These are phyloP conservation scores for Stictonetta naevosa DNA, from an alignment of 2,113 vertebrate genomes.

Conservation along the genomic window DNA sequence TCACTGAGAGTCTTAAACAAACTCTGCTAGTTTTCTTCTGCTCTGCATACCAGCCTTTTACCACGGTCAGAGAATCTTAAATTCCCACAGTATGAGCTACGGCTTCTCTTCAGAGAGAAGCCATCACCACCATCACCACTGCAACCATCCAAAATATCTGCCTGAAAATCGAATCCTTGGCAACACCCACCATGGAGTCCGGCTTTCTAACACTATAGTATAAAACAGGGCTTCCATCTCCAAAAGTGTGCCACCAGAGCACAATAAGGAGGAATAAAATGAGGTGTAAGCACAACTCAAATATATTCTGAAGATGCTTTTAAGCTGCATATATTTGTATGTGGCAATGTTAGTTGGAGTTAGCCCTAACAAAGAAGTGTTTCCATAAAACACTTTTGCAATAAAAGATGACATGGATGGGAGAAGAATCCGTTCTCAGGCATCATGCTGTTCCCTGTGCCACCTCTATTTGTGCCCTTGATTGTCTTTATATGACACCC, in stretches of 20 bases:
- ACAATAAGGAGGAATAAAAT: background rate
- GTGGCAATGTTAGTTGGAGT: background rate
- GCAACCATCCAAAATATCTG: background rate
- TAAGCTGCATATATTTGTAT: background rate
- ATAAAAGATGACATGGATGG: background rate
- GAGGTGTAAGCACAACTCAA: background rate
- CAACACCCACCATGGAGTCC: background rate
- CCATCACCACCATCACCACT: background rate
- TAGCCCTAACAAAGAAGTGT: background rate
- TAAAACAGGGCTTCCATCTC: background rate
- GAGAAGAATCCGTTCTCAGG: background rate
- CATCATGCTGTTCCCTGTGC: background rate
- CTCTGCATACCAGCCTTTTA: background rate
- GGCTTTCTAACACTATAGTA: background rate
- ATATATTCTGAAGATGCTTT: background rate
- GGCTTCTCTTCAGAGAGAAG: background rate
- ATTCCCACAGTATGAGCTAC: background rate
- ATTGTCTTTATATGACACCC: background rate
- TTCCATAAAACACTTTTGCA: background rate
- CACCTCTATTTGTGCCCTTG: background rate
- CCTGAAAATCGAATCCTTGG: background rate
- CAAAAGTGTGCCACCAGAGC: background rate
- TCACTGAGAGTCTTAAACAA: conserved; percentile 21
- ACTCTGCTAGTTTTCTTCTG: background rate
- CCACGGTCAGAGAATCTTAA: background rate